phyloP scores from a whole-genome alignment of 2,888 invertebrate species.

The Synanthedon tipuliformis region DNA sequence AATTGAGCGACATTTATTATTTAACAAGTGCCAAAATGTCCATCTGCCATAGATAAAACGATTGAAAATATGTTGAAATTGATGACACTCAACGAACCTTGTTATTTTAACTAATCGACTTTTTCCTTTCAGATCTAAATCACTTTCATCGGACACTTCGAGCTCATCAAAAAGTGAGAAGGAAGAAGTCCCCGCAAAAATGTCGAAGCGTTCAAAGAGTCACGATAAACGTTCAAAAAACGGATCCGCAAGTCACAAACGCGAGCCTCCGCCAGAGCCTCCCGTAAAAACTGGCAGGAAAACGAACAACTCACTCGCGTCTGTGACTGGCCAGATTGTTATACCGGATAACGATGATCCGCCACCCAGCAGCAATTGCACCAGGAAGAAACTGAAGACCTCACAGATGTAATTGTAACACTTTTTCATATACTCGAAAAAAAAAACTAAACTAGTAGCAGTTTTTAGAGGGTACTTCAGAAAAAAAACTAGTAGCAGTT shows the following conservation, averaged over 20 bases:
- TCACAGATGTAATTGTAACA: constrained; percentile 79
- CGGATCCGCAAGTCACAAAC: constrained; percentile 42
- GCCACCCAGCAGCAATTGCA: constrained; percentile 30
- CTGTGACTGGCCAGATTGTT: constrained; percentile 85
- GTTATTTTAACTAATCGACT: neutral
- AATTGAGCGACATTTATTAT: too few relatives aligned
- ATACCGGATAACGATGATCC: constrained; percentile 71
- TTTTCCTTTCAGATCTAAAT: constrained; percentile 35
- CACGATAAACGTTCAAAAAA: constrained; percentile 52
- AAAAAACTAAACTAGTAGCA: too few relatives aligned
- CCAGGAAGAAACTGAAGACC: constrained; percentile 72
- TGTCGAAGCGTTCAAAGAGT: constrained; percentile 35
- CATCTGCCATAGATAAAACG: too few relatives aligned
- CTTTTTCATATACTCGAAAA: neutral
- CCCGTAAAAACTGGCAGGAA: constrained; percentile 75
- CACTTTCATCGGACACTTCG: constrained; percentile 42
- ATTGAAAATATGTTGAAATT: too few relatives aligned
- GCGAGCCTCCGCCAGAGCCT: constrained; percentile 48
- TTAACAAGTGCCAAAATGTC: too few relatives aligned
- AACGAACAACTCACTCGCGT: constrained; percentile 88
- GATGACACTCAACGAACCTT: neutral
- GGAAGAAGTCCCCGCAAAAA: constrained; percentile 53
- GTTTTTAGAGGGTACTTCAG: too few relatives aligned
- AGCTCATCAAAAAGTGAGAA: constrained; percentile 34
- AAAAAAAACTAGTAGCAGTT: too few relatives aligned